Conservation (phyloP, 2,888 invertebrate genomes). For the Nematopogon swammerdamellus region DNA sequence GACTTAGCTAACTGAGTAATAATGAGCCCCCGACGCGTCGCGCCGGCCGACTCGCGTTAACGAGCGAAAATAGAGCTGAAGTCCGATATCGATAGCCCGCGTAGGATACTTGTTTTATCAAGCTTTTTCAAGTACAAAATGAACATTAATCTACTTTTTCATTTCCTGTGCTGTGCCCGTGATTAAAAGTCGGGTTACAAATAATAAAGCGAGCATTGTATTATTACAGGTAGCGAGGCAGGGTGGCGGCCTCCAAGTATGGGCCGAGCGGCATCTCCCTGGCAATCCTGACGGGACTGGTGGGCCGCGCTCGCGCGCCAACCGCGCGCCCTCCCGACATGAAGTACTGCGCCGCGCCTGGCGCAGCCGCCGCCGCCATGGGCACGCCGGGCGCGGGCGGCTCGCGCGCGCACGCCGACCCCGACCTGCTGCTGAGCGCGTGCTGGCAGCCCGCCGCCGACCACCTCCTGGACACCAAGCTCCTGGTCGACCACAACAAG, state of each 20-base stretch:
- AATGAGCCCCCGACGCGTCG: too few species aligned
- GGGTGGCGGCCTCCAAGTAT: neutral
- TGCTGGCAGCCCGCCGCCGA: slow-evolving; percentile 62
- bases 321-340: slow-evolving; percentile 38
- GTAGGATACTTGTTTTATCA: too few species aligned
- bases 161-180: too few species aligned
- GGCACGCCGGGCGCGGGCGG: slow-evolving; percentile 23
- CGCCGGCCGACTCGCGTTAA: too few species aligned
- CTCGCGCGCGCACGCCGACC: slow-evolving; percentile 65
- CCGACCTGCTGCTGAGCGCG: slow-evolving; percentile 68
- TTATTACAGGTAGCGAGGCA: slow-evolving; percentile 8
- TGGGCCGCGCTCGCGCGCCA: slow-evolving; percentile 1
- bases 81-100: too few species aligned
- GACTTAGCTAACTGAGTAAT: neutral
- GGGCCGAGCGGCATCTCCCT: neutral
- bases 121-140: too few species aligned
- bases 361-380: slow-evolving; percentile 28
- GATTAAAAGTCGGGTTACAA: too few species aligned
- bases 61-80: too few species aligned
- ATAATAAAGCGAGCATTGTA: slow-evolving; percentile 5
- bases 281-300: neutral
- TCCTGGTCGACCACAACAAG: slow-evolving; percentile 56
- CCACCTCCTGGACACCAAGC: slow-evolving; percentile 29
- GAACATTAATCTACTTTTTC: too few species aligned
- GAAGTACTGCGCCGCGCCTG: slow-evolving; percentile 52